Percentiles rank a stretch among this genome's conserved stretches.
phyloP scores from a whole-genome alignment of 2,113 vertebrate genomes.

The Entomyzon cyanotis region DNA sequence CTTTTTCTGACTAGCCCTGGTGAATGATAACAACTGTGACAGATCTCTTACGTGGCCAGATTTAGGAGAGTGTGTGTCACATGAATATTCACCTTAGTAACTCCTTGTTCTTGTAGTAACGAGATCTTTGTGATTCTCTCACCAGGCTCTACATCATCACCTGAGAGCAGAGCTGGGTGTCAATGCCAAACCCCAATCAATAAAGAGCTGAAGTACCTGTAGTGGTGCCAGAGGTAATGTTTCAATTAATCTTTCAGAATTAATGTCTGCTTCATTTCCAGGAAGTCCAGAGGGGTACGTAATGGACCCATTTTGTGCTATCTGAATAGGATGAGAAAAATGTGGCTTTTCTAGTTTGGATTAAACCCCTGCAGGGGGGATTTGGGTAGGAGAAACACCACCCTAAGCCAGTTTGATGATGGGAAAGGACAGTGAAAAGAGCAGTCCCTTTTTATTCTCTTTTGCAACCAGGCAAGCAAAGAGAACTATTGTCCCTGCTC shows the following conservation, averaged over 20 bases:
- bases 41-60: background rate
- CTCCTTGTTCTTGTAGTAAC: constrained; percentile 1
- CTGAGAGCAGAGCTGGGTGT: background rate
- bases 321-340: background rate
- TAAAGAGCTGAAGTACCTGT: constrained; percentile 19
- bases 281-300: constrained; percentile 25
- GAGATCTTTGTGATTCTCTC: background rate
- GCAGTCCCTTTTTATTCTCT: background rate
- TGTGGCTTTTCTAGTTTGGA: background rate
- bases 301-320: background rate
- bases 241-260: constrained; percentile 21
- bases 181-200: constrained; percentile 20
- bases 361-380: background rate
- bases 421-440: background rate
- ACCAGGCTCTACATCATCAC: background rate
- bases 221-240: constrained; percentile 27
- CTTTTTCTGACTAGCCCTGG: background rate
- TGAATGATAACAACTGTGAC: background rate
- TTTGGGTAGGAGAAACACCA: background rate
- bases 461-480: background rate
- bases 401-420: background rate
- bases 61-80: background rate
- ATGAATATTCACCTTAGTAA: background rate
- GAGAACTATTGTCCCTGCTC: background rate
- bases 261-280: constrained; percentile 43